phyloP scores from a whole-genome alignment of 2,113 vertebrate species.

The Emydocephalus ijimae region DNA sequence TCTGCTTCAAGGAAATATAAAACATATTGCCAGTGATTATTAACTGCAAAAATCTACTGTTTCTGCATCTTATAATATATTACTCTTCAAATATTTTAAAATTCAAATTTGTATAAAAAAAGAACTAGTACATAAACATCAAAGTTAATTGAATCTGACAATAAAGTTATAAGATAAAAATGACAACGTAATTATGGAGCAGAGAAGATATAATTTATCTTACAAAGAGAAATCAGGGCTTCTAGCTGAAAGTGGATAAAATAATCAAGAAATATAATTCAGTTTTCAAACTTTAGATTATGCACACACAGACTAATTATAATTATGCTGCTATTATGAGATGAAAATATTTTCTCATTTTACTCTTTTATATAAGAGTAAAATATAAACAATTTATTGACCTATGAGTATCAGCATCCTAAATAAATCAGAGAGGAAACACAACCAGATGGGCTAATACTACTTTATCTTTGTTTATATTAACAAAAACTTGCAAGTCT shows the following conservation, averaged over 20 bases:
- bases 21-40: background rate
- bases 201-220: constrained; percentile 1
- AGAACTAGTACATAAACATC: background rate
- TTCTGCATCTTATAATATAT: background rate
- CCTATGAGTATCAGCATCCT: background rate
- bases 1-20: background rate
- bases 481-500: background rate
- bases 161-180: constrained; percentile 31
- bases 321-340: background rate
- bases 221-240: background rate
- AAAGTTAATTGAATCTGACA: background rate
- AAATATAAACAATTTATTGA: background rate
- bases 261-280: background rate
- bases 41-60: background rate
- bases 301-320: too few species aligned
- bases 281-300: background rate
- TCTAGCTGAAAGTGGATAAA: constrained; percentile 17
- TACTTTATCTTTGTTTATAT: background rate
- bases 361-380: background rate
- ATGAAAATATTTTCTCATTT: background rate
- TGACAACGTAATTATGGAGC: accelerated
- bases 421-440: background rate
- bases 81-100: background rate
- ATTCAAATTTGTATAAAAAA: background rate
- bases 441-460: background rate